Evolutionary conservation across 2,888 invertebrate species (phyloP).

Genomic region (Drosophila multiciliata): DNA sequence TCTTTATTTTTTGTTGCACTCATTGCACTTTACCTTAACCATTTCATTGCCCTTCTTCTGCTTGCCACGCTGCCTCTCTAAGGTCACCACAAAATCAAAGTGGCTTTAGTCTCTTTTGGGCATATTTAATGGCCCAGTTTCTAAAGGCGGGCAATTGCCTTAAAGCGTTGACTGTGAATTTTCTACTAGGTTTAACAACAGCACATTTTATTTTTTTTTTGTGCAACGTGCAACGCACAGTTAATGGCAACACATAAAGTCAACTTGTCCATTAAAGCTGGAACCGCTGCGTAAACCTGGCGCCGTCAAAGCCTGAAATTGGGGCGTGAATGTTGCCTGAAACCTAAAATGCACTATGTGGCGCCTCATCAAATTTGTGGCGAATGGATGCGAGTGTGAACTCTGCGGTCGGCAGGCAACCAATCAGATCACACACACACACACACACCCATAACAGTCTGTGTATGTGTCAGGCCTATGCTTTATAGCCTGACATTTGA

Average conservation of each 20-base stretch:
- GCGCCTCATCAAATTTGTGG: slow-evolving; percentile 63
- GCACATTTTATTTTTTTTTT: neutral
- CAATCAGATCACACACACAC: slow-evolving; percentile 17
- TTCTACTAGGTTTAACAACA: neutral
- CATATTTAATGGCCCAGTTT: slow-evolving; percentile 34
- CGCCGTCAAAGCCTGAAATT: neutral
- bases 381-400: slow-evolving; percentile 44
- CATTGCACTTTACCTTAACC: slow-evolving; percentile 51
- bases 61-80: slow-evolving; percentile 20
- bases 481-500: slow-evolving; percentile 77
- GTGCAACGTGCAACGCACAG: neutral
- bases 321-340: neutral
- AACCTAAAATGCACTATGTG: slow-evolving; percentile 44
- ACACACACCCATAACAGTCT: neutral
- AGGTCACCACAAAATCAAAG: slow-evolving; percentile 54
- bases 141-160: slow-evolving; percentile 15
- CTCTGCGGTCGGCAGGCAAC: slow-evolving; percentile 51
- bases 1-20: slow-evolving; percentile 14
- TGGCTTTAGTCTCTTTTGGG: slow-evolving; percentile 33
- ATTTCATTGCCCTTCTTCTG: slow-evolving; percentile 15
- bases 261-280: neutral
- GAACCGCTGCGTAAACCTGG: neutral
- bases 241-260: neutral
- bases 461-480: slow-evolving; percentile 65
- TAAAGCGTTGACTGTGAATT: slow-evolving; percentile 6